Evolutionary conservation across 1,140 invertebrate species (phyloP), one percentile per base, ranked within the genome.

Genomic region (Pseudomyrmex pallidus): DNA sequence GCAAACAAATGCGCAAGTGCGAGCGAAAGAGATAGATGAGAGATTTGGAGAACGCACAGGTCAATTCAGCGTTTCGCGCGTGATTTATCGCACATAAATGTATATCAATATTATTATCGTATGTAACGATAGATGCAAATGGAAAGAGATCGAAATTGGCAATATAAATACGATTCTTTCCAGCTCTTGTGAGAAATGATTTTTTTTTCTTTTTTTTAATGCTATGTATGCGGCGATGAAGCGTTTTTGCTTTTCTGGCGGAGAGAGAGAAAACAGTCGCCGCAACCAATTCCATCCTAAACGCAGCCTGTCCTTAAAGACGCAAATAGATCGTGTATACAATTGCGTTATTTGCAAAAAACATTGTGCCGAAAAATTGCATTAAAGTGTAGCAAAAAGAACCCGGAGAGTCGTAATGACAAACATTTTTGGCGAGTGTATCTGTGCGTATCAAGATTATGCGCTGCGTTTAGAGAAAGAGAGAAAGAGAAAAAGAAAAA

Each of bases 21-120:
- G 54, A 82, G 70, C 87, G 89, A 90, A 74, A 91, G 62, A 89
- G 82, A 85, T 74, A 87, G 57, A 25, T 25, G 70, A 84, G 74
- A 78, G 77, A 82, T 72, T 70, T 73, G 86, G 66, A 80, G 63
- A 57, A 57, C 54, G 17, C 67, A 48, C n/a, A 57, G 66, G 64
- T 61, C 46, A 63, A 22, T 76, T 52, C 5, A 48, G 20, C 57
- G 17, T 50, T 52, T 52, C 13, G 35, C 35, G 35, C 35, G 35
- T 35, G 35, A 35, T 35, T 35, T 35, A 7, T 35, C 35, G 35
- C 35, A 35, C 35, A 35, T 35, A 35, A 35, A 7, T 35, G 35
- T 35, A 25, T 25, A 25, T 0, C 2, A 25, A 25, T 25, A 25
- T 25, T 25, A 25, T 35, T 35, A 35, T 35, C 35, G 35, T 35